phyloP scores from a whole-genome alignment of 2,113 vertebrate species.

The Polypterus bichir region DNA sequence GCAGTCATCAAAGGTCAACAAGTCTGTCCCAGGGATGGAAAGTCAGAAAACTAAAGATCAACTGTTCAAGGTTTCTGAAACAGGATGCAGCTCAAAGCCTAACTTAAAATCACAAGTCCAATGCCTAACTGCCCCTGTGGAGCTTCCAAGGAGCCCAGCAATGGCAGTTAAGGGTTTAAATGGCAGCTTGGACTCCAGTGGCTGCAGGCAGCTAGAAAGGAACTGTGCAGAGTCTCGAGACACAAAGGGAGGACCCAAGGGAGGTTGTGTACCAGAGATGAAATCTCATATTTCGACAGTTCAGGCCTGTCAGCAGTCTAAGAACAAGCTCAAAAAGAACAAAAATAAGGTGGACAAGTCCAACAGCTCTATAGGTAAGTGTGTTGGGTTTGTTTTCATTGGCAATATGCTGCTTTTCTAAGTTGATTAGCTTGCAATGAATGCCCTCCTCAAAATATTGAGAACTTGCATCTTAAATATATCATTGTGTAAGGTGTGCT shows the following conservation, averaged over 20 bases:
- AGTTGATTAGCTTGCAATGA: no score
- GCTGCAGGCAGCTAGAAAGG: conserved; percentile 47
- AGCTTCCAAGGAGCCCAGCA: conserved; percentile 28
- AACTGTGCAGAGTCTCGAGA: conserved; percentile 40
- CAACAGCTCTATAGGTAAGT: conserved; percentile 66
- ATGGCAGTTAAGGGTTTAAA: conserved; percentile 31
- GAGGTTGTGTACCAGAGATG: conserved; percentile 39
- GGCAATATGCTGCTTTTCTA: no score
- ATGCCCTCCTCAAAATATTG: no score
- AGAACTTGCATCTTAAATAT: no score
- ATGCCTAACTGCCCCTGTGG: conserved; percentile 25
- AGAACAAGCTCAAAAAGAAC: conserved; percentile 80
- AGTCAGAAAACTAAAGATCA: conserved; percentile 44
- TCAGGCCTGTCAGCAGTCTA: conserved; percentile 59
- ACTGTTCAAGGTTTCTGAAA: conserved; percentile 28
- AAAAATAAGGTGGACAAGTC: conserved; percentile 82
- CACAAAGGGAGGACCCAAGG: conserved; percentile 9
- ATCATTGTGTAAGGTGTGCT: no score
- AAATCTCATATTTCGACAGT: conserved; percentile 25
- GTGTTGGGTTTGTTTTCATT: no score
- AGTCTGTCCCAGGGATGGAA: conserved; percentile 41
- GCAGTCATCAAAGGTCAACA: conserved; percentile 41
- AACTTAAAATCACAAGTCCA: conserved; percentile 28
- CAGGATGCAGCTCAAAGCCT: conserved; percentile 28
- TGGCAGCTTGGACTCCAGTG: conserved; percentile 26